Evolutionary conservation across 37 sponge, comb jelly and placozoan genomes (phyloP).

Genomic region (Aplysina aerophoba): DNA sequence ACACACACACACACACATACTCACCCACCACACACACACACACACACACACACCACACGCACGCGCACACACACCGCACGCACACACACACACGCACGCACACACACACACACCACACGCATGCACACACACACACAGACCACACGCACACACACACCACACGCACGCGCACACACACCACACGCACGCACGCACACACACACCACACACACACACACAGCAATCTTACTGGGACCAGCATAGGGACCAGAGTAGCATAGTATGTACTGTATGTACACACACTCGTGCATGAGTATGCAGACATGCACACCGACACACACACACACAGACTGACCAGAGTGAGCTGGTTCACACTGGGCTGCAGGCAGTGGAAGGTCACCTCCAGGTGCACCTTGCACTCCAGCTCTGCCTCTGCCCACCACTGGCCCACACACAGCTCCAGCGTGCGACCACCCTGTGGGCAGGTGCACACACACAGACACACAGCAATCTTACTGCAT

Average conservation of each 20-base stretch:
- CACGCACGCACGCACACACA: too few species aligned
- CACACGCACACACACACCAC: constrained; percentile 14
- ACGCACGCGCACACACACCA: too few species aligned
- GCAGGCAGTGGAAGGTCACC: constrained; percentile 69
- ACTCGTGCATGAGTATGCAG: too few species aligned
- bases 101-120: constrained; percentile 9
- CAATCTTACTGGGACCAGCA: too few species aligned
- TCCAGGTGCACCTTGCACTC: constrained; percentile 37
- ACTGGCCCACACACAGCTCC: constrained; percentile 80
- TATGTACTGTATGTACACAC: too few species aligned
- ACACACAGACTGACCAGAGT: constrained; percentile 54
- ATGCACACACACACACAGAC: too few species aligned
- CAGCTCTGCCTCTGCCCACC: constrained; percentile 69
- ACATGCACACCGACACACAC: neutral
- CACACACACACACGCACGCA: neutral
- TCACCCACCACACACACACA: constrained; percentile 26
- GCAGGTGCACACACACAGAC: too few species aligned
- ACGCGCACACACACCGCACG: too few species aligned
- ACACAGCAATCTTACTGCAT: too few species aligned
- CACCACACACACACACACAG: too few species aligned
- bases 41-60: too few species aligned
- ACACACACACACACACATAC: constrained; percentile 8
- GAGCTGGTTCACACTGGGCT: constrained; percentile 38
- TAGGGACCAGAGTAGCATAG: too few species aligned
- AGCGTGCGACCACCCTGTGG: constrained; percentile 74